phyloP scores from a whole-genome alignment of 2,113 vertebrate genomes.

The Lontra canadensis region DNA sequence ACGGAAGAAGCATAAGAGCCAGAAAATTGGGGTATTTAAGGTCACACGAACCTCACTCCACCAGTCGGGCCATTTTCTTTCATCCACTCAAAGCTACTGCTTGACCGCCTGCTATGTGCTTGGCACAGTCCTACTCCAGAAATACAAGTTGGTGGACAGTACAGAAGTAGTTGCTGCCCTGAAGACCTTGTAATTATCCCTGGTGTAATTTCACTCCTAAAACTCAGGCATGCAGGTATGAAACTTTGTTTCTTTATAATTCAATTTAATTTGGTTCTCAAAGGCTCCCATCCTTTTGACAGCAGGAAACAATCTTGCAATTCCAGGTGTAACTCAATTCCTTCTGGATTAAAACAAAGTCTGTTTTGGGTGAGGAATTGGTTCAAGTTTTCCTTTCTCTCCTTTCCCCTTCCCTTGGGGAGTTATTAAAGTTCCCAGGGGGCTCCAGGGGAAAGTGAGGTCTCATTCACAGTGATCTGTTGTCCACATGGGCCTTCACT shows the following conservation, averaged over 20 bases:
- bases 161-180: not conserved
- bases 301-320: not conserved
- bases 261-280: not conserved
- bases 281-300: not conserved
- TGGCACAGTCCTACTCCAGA: rapidly evolving
- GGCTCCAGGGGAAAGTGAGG: not conserved
- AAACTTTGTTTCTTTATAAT: not conserved
- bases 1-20: not conserved
- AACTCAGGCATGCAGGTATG: not conserved
- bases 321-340: not conserved
- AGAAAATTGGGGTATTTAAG: not conserved
- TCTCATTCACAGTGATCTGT: rapidly evolving
- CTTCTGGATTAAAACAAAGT: not conserved
- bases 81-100: not conserved
- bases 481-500: not conserved
- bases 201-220: not conserved
- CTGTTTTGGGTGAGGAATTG: not conserved
- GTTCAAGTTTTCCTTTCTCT: not conserved
- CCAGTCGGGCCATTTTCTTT: not conserved
- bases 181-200: not conserved
- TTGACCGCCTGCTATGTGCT: not conserved
- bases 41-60: not conserved
- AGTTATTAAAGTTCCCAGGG: not conserved
- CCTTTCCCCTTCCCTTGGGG: not conserved
- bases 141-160: not conserved